A percentile compares a stretch with the other conserved stretches of the same genome.
Evolutionary conservation across 2,888 invertebrate species (phyloP).

Genomic region (Plagodis dolabraria): DNA sequence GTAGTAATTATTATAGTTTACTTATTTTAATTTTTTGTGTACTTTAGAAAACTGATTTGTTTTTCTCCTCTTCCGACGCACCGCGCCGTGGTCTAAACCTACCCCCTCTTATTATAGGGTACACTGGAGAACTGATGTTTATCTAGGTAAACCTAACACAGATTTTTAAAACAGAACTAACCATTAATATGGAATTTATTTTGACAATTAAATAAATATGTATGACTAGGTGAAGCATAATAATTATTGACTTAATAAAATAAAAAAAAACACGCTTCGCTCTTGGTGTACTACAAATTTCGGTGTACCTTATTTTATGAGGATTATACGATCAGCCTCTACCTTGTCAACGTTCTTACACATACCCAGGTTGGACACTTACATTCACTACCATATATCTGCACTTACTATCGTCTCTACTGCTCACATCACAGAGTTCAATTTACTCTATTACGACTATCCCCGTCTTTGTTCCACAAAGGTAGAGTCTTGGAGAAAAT

Average conservation of each 20-base stretch:
- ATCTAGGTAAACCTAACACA: too few species aligned
- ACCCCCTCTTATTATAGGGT: too few species aligned
- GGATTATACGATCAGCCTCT: constrained; percentile 81
- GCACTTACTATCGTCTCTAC: constrained; percentile 35
- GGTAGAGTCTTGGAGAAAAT: constrained; percentile 67
- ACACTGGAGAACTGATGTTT: too few species aligned
- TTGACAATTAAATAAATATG: too few species aligned
- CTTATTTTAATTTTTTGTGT: too few species aligned
- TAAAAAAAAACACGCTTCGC: constrained; percentile 19
- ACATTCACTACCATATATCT: constrained; percentile 41
- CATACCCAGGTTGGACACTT: constrained; percentile 77
- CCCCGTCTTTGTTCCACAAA: constrained; percentile 13
- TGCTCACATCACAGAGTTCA: constrained; percentile 31
- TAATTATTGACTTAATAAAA: background rate
- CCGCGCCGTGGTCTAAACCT: too few species aligned
- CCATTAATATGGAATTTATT: too few species aligned
- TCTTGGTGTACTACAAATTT: constrained; percentile 58
- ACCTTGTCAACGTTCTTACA: constrained; percentile 82
- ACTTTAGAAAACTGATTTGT: too few species aligned
- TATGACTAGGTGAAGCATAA: too few species aligned
- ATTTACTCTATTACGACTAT: constrained; percentile 21
- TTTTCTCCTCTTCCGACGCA: too few species aligned
- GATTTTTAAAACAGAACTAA: too few species aligned
- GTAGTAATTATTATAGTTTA: too few species aligned
- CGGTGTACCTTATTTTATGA: constrained; percentile 81